Evolutionary conservation across 2,888 invertebrate genomes (phyloP).

Genomic region (Pristionchus mayeri): DNA sequence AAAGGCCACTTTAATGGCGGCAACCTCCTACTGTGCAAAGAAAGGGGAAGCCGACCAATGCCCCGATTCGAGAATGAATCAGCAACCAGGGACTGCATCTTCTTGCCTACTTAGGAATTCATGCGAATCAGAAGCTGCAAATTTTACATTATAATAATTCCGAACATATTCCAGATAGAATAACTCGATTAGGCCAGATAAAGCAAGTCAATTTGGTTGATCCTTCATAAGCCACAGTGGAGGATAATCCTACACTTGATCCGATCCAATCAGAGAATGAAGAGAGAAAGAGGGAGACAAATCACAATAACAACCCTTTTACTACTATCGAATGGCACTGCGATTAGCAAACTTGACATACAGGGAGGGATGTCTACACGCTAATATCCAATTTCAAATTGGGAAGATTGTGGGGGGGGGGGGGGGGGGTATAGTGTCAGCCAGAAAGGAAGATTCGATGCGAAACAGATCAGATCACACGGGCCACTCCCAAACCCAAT

Average conservation of each 20-base stretch:
- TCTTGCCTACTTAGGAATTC: neutral
- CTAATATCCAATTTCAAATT: neutral
- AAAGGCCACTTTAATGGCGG: slow-evolving; percentile 15
- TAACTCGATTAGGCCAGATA: neutral
- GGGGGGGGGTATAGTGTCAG: neutral
- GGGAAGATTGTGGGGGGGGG: neutral
- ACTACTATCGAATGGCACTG: slow-evolving; percentile 32
- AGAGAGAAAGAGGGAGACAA: neutral
- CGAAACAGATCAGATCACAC: neutral
- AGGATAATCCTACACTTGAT: slow-evolving; percentile 20
- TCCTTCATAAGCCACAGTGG: slow-evolving; percentile 8
- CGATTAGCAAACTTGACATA: neutral
- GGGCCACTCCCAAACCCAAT: slow-evolving; percentile 18
- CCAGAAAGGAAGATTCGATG: neutral
- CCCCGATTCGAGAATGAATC: neutral
- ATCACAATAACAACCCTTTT: slow-evolving; percentile 20
- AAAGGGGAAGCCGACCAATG: neutral
- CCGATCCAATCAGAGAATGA: neutral
- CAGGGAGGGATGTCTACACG: neutral
- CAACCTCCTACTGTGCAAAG: slow-evolving; percentile 18
- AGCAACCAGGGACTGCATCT: neutral
- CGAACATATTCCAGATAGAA: neutral
- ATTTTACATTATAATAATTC: neutral
- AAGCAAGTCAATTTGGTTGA: slow-evolving; percentile 21
- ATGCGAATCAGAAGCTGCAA: neutral